These are phyloP conservation scores for Amphipoea oculea DNA, from an alignment of 2,888 invertebrate genomes.

Conservation along the genomic window DNA sequence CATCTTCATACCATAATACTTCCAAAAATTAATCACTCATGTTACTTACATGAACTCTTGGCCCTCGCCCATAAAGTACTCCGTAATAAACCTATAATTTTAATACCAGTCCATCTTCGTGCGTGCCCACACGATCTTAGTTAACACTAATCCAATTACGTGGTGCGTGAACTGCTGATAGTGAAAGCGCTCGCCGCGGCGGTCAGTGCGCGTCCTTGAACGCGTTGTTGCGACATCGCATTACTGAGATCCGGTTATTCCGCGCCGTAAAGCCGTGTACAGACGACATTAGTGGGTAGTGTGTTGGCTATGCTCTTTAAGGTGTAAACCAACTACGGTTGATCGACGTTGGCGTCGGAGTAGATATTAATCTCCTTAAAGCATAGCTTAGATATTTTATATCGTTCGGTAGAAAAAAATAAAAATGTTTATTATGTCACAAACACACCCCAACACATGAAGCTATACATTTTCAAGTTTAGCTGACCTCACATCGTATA, in stretches of 20 bases:
- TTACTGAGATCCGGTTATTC: constrained; percentile 68
- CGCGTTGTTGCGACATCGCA: constrained; percentile 63
- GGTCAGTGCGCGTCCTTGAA: constrained; percentile 77
- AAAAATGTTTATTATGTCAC: not conserved
- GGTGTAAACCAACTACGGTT: not conserved
- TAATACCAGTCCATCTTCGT: constrained; percentile 36
- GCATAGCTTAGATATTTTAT: not conserved
- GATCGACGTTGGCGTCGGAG: not conserved
- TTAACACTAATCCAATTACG: constrained; percentile 66
- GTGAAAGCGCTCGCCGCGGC: constrained; percentile 72
- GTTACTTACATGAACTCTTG: constrained; percentile 39
- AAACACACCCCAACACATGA: no score
- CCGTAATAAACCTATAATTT: constrained; percentile 42
- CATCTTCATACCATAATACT: not conserved
- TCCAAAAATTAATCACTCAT: constrained; percentile 31
- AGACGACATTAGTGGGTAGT: constrained; percentile 17
- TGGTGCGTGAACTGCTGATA: constrained; percentile 65
- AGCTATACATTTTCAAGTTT: not conserved
- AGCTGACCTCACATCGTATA: not conserved
- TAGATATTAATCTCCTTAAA: not conserved
- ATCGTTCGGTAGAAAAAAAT: no score
- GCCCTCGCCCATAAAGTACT: constrained; percentile 36
- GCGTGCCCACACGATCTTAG: constrained; percentile 41
- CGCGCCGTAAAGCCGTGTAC: constrained; percentile 38
- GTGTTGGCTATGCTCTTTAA: constrained; percentile 16